Percentiles rank a stretch among this genome's conserved stretches.
phyloP scores from a whole-genome alignment of 2,888 invertebrate species.

The Noctua comes region DNA sequence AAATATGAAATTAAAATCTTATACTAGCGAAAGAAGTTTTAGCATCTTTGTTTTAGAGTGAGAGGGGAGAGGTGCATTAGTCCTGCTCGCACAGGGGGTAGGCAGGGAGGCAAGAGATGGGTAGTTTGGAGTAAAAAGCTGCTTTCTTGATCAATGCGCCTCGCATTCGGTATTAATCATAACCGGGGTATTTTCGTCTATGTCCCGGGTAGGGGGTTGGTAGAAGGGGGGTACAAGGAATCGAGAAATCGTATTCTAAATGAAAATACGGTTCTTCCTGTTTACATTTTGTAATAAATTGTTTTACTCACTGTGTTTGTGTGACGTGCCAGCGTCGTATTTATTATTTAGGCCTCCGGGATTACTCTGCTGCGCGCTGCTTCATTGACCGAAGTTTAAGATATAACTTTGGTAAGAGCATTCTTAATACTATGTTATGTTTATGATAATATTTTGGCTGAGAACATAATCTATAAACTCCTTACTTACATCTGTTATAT shows the following conservation, averaged over 20 bases:
- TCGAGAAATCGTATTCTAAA: constrained; percentile 89
- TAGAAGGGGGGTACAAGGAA: constrained; percentile 72
- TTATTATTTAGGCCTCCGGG: constrained; percentile 77
- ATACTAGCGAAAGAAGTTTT: constrained; percentile 91
- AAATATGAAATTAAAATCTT: constrained; percentile 91
- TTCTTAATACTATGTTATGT: constrained; percentile 37
- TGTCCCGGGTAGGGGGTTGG: constrained; percentile 74
- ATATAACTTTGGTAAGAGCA: constrained; percentile 29
- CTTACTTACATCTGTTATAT: rapidly evolving
- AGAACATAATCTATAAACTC: neutral
- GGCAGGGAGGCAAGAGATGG: constrained; percentile 82
- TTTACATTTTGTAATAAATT: constrained; percentile 91
- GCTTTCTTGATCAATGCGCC: constrained; percentile 90
- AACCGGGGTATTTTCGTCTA: constrained; percentile 90
- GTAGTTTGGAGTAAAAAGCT: constrained; percentile 90
- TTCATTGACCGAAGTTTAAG: constrained; percentile 63
- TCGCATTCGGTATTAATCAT: constrained; percentile 90
- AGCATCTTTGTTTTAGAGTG: constrained; percentile 91
- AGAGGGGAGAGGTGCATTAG: constrained; percentile 88
- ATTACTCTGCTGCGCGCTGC: constrained; percentile 58
- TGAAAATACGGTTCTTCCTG: constrained; percentile 90
- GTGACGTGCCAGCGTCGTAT: constrained; percentile 72
- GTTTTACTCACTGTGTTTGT: constrained; percentile 87
- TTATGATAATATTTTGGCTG: too few relatives aligned
- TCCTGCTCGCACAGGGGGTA: constrained; percentile 83